phyloP scores from a whole-genome alignment of 2,888 invertebrate species.

The Apamea sordens region DNA sequence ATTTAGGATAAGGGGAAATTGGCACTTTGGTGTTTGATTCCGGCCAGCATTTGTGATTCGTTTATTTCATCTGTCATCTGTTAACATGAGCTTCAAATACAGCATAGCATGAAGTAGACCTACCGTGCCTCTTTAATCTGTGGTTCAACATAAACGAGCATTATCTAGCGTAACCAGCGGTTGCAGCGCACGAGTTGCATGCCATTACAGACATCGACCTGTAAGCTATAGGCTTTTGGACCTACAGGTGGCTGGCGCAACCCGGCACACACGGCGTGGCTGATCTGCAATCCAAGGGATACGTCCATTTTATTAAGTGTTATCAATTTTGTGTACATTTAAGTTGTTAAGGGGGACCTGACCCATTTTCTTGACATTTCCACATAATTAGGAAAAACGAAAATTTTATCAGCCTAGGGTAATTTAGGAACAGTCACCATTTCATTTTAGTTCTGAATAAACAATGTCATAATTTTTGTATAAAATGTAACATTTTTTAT shows the following conservation, averaged over 20 bases:
- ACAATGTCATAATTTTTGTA: neutral
- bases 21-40: neutral
- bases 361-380: too few relatives aligned
- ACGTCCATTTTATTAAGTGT: conserved; percentile 40
- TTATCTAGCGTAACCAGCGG: conserved; percentile 50
- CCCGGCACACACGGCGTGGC: conserved; percentile 78
- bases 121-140: conserved; percentile 27
- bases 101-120: conserved; percentile 16
- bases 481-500: neutral
- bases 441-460: neutral
- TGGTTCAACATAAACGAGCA: conserved; percentile 54
- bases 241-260: conserved; percentile 82
- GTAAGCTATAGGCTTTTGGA: conserved; percentile 67
- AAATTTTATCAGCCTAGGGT: too few relatives aligned
- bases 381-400: too few relatives aligned
- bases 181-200: conserved; percentile 56
- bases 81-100: conserved; percentile 8
- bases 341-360: neutral
- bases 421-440: too few relatives aligned
- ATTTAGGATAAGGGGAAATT: neutral
- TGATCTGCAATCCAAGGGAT: conserved; percentile 80
- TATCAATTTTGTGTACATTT: neutral
- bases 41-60: neutral
- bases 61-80: neutral
- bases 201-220: conserved; percentile 70